A percentile compares a stretch with the other conserved stretches of the same genome.
phyloP scores from a whole-genome alignment of 2,113 vertebrate genomes.

The Merops nubicus region DNA sequence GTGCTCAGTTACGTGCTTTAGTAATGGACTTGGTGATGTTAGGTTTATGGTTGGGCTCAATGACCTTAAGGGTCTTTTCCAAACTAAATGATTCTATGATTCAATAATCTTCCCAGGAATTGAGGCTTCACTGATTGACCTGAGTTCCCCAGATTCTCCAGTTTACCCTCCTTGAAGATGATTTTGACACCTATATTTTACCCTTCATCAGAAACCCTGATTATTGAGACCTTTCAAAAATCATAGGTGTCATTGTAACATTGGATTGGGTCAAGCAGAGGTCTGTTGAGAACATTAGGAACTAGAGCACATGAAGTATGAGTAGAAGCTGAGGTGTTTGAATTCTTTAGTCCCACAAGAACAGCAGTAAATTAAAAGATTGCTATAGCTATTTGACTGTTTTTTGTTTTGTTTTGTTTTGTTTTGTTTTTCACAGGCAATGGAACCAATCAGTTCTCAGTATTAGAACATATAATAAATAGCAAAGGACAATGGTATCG shows the following conservation, averaged over 20 bases:
- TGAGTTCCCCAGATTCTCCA: not conserved
- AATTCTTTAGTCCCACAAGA: not conserved
- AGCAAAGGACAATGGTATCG: not conserved
- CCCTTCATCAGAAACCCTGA: not conserved
- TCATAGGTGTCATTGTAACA: not conserved
- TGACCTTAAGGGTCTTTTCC: not conserved
- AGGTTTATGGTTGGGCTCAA: no score
- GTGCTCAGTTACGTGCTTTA: no score
- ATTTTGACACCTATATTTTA: not conserved
- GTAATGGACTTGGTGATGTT: no score
- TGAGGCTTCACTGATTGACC: not conserved
- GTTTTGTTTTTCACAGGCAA: no score
- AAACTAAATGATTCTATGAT: not conserved
- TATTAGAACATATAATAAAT: not conserved
- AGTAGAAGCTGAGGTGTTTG: not conserved
- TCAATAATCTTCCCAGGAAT: not conserved
- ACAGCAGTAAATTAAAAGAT: not conserved
- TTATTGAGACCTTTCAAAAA: not conserved
- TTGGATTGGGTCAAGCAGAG: not conserved
- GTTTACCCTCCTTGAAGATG: not conserved
- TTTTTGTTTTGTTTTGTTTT: no score
- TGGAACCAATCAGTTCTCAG: not conserved
- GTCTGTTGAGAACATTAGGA: not conserved
- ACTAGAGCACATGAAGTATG: not conserved
- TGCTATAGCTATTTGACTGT: no score